A percentile compares a stretch with the other conserved stretches of the same genome.
phyloP scores from a whole-genome alignment of 53 echinoderm and acorn worm genomes.

The Luidia sarsii region DNA sequence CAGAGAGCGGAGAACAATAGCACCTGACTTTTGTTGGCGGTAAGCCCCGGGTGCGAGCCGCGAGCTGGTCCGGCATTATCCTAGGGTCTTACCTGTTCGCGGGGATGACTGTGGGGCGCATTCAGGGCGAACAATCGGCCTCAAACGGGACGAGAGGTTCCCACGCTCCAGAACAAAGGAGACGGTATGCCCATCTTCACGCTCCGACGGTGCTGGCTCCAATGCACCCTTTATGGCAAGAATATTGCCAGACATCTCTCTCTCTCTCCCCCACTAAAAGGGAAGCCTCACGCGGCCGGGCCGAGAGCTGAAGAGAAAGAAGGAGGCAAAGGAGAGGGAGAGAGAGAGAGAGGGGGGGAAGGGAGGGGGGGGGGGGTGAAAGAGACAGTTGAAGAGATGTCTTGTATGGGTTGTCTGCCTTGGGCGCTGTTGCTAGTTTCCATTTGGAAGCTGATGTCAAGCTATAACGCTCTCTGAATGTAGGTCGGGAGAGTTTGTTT shows the following conservation, averaged over 20 bases:
- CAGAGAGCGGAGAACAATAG: slow-evolving; percentile 17
- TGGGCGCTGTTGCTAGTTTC: no score
- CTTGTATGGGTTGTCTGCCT: no score
- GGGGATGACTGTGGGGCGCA: slow-evolving; percentile 1
- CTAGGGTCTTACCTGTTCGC: slow-evolving; percentile 11
- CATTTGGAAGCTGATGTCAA: no score
- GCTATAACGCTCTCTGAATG: no score
- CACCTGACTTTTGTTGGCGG: slow-evolving; percentile 19
- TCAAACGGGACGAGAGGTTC: slow-evolving; percentile 28
- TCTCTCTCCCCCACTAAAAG: background rate
- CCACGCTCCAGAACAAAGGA: slow-evolving; percentile 15
- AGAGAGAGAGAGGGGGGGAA: no score
- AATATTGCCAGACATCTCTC: background rate
- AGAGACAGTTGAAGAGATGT: no score
- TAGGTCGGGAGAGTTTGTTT: no score
- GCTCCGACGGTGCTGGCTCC: background rate
- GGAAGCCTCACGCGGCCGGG: no score
- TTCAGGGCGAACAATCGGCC: slow-evolving; percentile 17
- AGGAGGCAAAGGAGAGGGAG: no score
- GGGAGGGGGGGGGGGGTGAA: no score
- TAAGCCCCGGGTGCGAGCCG: background rate
- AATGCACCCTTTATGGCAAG: background rate
- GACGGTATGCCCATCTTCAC: slow-evolving; percentile 27
- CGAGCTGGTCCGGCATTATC: background rate
- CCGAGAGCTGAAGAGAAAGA: no score